Evolutionary conservation across 2,888 invertebrate genomes (phyloP).

Genomic region (Stegana nigrithorax): DNA sequence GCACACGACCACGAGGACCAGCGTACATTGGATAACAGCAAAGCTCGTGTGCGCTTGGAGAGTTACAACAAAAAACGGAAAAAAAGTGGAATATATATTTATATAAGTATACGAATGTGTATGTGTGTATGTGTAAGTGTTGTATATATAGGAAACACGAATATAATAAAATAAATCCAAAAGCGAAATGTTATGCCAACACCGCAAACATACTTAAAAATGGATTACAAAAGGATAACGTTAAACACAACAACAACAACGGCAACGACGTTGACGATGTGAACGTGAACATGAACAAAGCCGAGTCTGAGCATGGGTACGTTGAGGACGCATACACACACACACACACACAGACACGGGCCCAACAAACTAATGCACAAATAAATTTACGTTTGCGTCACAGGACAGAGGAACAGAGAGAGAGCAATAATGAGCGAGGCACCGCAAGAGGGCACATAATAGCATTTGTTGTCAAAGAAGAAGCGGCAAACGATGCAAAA

Average conservation of each 20-base stretch:
- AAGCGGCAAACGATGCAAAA: background rate
- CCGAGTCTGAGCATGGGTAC: background rate
- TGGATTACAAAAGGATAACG: slow-evolving; percentile 49
- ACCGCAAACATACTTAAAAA: slow-evolving; percentile 43
- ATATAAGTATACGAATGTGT: background rate
- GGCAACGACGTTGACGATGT: too few species aligned
- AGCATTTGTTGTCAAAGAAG: too few species aligned
- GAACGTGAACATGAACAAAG: too few species aligned
- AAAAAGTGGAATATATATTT: background rate
- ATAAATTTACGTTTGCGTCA: slow-evolving; percentile 5
- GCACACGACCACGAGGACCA: slow-evolving; percentile 13
- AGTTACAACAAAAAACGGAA: background rate
- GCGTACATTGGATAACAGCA: too few species aligned
- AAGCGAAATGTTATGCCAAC: slow-evolving; percentile 2
- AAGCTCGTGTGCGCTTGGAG: too few species aligned
- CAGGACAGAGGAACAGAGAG: background rate
- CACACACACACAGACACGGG: background rate
- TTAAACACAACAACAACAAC: slow-evolving; percentile 33
- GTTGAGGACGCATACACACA: background rate
- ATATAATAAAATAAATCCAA: background rate
- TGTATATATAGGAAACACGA: background rate
- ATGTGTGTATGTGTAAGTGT: background rate
- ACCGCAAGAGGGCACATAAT: too few species aligned
- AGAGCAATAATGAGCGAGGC: too few species aligned
- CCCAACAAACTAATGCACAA: slow-evolving; percentile 10